Conservation (phyloP, 2,888 invertebrate species). For the Nomada goodeniana region DNA sequence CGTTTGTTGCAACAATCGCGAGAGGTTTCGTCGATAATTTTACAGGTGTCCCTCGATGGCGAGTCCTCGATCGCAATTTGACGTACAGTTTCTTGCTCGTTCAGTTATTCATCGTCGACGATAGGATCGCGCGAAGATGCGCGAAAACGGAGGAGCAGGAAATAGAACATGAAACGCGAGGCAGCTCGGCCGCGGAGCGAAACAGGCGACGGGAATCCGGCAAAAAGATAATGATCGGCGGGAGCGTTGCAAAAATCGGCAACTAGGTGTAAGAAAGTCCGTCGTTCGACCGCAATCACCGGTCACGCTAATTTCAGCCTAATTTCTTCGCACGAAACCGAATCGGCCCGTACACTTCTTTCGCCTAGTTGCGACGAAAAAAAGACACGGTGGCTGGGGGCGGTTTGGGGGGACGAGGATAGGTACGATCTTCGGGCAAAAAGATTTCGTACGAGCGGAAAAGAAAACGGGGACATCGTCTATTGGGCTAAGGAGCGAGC, state of each 20-base stretch:
- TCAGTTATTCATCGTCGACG: neutral
- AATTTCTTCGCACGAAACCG: slow-evolving; percentile 19
- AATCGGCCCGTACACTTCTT: neutral
- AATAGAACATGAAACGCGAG: neutral
- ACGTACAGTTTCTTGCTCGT: no score
- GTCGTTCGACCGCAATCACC: slow-evolving; percentile 3
- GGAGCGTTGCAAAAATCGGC: neutral
- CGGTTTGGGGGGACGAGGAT: slow-evolving; percentile 55
- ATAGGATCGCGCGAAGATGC: neutral
- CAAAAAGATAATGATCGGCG: no score
- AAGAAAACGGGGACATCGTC: slow-evolving; percentile 33
- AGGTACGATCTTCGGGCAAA: slow-evolving; percentile 2
- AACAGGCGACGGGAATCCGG: neutral
- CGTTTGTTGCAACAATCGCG: no score
- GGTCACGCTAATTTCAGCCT: slow-evolving; percentile 23
- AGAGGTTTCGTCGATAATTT: no score
- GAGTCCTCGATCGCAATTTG: no score
- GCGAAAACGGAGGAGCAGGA: neutral
- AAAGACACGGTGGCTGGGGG: slow-evolving; percentile 36
- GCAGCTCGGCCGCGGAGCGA: neutral
- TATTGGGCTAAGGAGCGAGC: slow-evolving; percentile 39
- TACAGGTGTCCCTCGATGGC: no score
- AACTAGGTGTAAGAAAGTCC: neutral
- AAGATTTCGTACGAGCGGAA: slow-evolving; percentile 32
- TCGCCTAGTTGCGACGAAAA: neutral